phyloP scores from a whole-genome alignment of 1,140 invertebrate species.

The Saccostrea glomerata region DNA sequence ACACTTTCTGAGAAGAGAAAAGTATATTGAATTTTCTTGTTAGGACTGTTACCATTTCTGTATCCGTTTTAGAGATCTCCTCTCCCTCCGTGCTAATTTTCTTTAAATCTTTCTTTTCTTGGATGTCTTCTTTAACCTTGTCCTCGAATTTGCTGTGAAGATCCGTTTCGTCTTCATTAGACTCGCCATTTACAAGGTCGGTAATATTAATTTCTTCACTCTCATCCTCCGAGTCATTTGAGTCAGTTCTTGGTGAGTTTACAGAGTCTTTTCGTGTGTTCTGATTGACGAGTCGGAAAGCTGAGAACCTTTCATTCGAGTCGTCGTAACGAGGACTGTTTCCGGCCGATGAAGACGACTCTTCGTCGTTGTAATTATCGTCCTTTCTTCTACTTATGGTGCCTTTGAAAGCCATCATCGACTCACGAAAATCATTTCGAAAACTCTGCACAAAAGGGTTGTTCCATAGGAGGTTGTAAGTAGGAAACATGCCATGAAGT shows the following conservation, averaged over 20 bases:
- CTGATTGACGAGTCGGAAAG: slow-evolving; percentile 51
- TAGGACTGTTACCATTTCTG: background rate
- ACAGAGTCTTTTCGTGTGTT: background rate
- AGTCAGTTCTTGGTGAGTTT: slow-evolving; percentile 6
- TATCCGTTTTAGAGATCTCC: background rate
- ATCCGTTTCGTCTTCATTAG: background rate
- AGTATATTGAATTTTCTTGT: background rate
- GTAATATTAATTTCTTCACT: slow-evolving; percentile 54
- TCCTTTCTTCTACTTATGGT: slow-evolving; percentile 3
- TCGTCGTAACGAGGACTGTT: slow-evolving; percentile 50
- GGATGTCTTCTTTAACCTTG: background rate
- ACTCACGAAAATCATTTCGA: slow-evolving; percentile 30
- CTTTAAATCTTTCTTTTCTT: background rate
- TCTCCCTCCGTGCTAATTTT: background rate
- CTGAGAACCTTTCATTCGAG: slow-evolving; percentile 56
- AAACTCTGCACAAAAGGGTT: slow-evolving; percentile 52
- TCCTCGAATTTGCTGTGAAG: background rate
- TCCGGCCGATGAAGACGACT: slow-evolving; percentile 46
- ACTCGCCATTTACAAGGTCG: slow-evolving; percentile 28
- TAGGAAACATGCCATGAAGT: slow-evolving; percentile 57
- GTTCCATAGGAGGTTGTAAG: slow-evolving; percentile 64
- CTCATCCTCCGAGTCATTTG: slow-evolving; percentile 45
- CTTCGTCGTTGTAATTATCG: slow-evolving; percentile 38
- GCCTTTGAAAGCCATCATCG: slow-evolving; percentile 43
- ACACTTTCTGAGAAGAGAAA: no score